phyloP scores from a whole-genome alignment of 92 coral and sea anemone genomes.

The Metridium senile region DNA sequence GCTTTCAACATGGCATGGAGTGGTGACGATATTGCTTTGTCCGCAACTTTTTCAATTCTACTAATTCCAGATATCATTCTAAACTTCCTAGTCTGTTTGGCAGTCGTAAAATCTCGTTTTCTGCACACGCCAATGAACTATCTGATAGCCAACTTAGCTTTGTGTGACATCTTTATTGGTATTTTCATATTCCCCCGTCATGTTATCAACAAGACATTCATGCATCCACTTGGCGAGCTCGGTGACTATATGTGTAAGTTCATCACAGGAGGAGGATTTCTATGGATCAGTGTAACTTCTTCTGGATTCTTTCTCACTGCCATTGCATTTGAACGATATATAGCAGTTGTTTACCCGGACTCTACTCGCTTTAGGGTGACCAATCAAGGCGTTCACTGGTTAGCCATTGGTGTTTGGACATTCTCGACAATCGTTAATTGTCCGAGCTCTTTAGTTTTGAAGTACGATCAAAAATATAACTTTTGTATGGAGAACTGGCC shows the following conservation, averaged over 20 bases:
- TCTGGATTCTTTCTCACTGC: constrained; percentile 69
- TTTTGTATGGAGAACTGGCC: constrained; percentile 73
- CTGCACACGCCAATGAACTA: constrained; percentile 65
- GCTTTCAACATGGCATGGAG: background rate
- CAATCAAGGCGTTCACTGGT: constrained; percentile 29
- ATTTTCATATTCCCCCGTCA: constrained; percentile 69
- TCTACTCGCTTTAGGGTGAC: constrained; percentile 35
- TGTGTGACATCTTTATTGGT: constrained; percentile 59
- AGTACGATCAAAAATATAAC: constrained; percentile 34
- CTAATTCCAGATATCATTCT: constrained; percentile 32
- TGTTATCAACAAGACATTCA: constrained; percentile 40
- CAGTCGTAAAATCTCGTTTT: constrained; percentile 44
- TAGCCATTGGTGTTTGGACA: constrained; percentile 54
- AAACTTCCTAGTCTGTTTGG: constrained; percentile 51
- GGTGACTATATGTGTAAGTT: constrained; percentile 69
- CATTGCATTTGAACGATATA: constrained; percentile 69
- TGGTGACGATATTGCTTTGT: constrained; percentile 17
- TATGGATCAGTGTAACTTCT: constrained; percentile 70
- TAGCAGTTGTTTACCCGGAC: constrained; percentile 36
- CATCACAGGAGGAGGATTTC: constrained; percentile 66
- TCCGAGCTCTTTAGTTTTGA: constrained; percentile 55
- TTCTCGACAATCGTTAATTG: constrained; percentile 46
- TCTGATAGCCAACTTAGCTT: constrained; percentile 56
- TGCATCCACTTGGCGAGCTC: constrained; percentile 41
- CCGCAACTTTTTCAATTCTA: constrained; percentile 37